Conservation (phyloP, 2,113 vertebrate species). For the Daphoenositta chrysoptera region DNA sequence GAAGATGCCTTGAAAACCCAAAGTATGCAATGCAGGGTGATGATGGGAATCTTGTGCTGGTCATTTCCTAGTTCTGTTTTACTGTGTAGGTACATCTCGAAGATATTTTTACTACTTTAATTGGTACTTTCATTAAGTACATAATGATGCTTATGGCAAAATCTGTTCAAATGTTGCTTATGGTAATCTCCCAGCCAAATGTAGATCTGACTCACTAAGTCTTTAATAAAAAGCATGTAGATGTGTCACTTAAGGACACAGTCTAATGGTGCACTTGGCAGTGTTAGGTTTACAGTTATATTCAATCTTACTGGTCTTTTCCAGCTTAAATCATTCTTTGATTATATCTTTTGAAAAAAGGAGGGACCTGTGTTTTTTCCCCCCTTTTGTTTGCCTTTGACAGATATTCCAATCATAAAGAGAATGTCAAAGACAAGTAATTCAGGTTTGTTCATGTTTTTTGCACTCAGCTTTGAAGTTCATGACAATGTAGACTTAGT, state of each 20-base stretch:
- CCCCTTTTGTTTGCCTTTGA: conserved; percentile 26
- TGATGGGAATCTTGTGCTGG: background rate
- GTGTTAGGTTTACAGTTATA: background rate
- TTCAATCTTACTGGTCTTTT: background rate
- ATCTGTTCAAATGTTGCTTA: conserved; percentile 11
- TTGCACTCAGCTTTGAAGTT: conserved; percentile 8
- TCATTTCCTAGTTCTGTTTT: background rate
- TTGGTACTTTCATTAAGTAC: background rate
- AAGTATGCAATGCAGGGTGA: background rate
- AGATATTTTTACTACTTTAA: background rate
- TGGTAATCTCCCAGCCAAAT: conserved; percentile 13
- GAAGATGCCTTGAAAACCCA: background rate
- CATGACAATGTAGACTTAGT: background rate
- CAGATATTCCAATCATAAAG: conserved; percentile 30
- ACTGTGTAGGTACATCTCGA: background rate
- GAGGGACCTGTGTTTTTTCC: background rate
- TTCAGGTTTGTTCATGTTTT: background rate
- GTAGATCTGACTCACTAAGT: conserved; percentile 33
- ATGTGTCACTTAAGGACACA: background rate
- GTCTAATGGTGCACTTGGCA: background rate
- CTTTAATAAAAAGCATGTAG: background rate
- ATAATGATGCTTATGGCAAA: background rate
- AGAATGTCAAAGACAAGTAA: conserved; percentile 31
- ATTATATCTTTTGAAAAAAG: conserved; percentile 24
- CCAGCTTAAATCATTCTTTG: background rate